Base-by-base conservation (phyloP, 1,140 invertebrate species). In the Aphaenogaster ashmeadi region DNA sequence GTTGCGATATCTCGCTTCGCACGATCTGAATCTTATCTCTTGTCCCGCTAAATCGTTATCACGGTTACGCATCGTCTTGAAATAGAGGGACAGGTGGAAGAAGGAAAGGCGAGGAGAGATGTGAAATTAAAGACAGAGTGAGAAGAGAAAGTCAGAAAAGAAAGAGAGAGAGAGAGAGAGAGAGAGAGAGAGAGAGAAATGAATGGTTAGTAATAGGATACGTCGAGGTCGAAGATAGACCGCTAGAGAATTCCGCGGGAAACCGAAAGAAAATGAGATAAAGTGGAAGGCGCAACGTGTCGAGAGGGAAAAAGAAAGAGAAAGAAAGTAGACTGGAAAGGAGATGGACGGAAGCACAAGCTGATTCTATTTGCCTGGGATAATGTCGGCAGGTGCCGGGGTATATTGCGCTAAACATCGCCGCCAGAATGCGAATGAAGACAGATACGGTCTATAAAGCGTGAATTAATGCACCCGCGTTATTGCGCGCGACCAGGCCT, bases 361-460 rank as follows among this genome's bases (percentile, higher is more conserved):
- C 81, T 87, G 81, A 90, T 90, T 88, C 60, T 80, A 90, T 79
- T 90, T 90, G 87, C 67, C 86, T 90, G 74, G 72, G 36, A 60
- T 88, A 86, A 88, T 54, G 83, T 64, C 56, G 88, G 58, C 58
- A 38, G 58, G 50, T 74, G 58, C 50, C 60, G 64, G 52, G 74
- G 21, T 58, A 58, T 79, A 88, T 90, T 88, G 52, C 88, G 41
- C 67, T 75, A 85, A 90, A 90, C 56, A 71, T 85, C 58, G 67
- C 60, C 69, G 33, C 41, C 47, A 67, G 41, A 60, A 38, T 44
- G 58, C 33, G 44, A 80, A 44, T 58, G 60, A 88, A 90, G 74
- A 88, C 60, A 87, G 85, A 90, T 88, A 88, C 74, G 89, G 38
- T 90, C 58, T 64, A 87, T 89, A 90, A 88, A 90, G 60, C 60